Conservation (phyloP, 1,140 invertebrate genomes). For the Elymnias hypermnestra region DNA sequence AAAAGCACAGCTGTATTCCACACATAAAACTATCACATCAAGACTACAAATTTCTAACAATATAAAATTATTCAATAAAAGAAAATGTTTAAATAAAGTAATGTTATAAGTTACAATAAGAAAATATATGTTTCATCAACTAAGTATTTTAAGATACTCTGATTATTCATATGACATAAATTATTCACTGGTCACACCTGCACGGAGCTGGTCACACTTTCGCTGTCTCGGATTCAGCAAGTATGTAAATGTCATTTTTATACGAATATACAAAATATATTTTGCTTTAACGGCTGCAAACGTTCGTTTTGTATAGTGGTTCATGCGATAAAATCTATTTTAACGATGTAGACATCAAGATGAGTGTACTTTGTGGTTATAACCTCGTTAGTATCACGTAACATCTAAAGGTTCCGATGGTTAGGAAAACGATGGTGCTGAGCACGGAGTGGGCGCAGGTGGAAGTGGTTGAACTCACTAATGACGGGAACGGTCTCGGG, state of each 20-base stretch:
- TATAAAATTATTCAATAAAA: too few species aligned
- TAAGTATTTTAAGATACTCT: too few species aligned
- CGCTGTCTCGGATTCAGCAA: conserved; percentile 68
- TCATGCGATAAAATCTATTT: conserved; percentile 24
- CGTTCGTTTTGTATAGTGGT: conserved; percentile 22
- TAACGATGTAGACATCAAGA: conserved; percentile 24
- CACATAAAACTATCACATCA: too few species aligned
- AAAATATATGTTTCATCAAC: too few species aligned
- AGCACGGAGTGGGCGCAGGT: conserved; percentile 95
- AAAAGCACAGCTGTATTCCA: too few species aligned
- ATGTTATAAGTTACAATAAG: too few species aligned
- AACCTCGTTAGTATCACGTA: conserved; percentile 68
- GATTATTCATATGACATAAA: conserved; percentile 23
- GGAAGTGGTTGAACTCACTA: conserved; percentile 91
- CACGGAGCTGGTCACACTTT: conserved; percentile 62
- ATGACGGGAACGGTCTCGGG: conserved; percentile 86
- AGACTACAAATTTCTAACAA: too few species aligned
- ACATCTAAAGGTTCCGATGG: conserved; percentile 58
- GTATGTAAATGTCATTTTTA: conserved; percentile 75
- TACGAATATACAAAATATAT: conserved; percentile 48
- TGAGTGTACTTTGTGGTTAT: conserved; percentile 41
- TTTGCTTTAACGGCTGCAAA: conserved; percentile 29
- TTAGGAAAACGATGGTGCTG: conserved; percentile 80
- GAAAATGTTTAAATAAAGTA: too few species aligned
- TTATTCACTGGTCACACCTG: conserved; percentile 46